A percentile compares a stretch with the other conserved stretches of the same genome.
These are phyloP conservation scores for Pseudolaguvia tuberculata DNA, from an alignment of 2,113 vertebrate species.

Conservation along the genomic window DNA sequence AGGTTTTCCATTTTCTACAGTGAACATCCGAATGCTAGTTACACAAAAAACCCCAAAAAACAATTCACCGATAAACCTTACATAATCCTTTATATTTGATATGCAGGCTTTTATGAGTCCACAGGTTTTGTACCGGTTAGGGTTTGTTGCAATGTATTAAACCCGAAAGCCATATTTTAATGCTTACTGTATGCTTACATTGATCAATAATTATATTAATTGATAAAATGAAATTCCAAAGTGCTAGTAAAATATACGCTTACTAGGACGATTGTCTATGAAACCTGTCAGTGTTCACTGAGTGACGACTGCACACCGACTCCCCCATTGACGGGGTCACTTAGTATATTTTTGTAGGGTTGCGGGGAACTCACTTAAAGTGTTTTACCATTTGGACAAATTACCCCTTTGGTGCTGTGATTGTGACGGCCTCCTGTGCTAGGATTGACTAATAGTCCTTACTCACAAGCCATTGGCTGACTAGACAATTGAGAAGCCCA, in stretches of 20 bases:
- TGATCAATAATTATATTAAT: not conserved
- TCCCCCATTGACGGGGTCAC: not conserved
- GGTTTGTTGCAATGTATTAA: not conserved
- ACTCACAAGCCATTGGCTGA: conserved; percentile 6
- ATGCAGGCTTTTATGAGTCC: not conserved
- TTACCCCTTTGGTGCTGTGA: not conserved
- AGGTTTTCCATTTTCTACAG: not conserved
- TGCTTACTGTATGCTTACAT: not conserved
- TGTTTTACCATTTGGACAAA: not conserved
- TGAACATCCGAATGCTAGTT: not conserved
- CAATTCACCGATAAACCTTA: not conserved
- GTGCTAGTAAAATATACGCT: not conserved
- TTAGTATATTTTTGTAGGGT: not conserved
- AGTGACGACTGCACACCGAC: not conserved
- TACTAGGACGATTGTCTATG: not conserved
- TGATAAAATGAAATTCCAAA: not conserved
- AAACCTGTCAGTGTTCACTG: not conserved
- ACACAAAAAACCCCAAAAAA: not conserved
- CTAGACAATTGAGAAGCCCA: not conserved
- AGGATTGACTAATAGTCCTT: not conserved
- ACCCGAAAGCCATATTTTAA: not conserved
- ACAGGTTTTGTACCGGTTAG: not conserved
- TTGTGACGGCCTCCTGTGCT: not conserved
- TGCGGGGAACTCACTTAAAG: not conserved
- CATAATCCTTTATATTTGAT: too few species aligned